Evolutionary conservation across 1,140 invertebrate genomes (phyloP), one percentile per base, ranked within the genome.

Genomic region (Meloidogyne floridensis): DNA sequence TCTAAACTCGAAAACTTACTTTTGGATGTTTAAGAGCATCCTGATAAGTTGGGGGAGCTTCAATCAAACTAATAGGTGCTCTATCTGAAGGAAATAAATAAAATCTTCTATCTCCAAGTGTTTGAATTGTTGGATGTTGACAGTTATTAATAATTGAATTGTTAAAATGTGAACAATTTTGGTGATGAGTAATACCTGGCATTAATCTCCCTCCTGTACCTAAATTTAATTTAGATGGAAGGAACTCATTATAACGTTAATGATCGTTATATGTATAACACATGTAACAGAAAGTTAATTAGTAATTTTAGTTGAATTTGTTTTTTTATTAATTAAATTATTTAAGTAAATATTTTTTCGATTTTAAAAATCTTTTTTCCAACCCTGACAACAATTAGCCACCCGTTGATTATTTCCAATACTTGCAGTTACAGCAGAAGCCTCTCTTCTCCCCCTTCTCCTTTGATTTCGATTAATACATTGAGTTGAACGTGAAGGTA

Each of bases 21-120:
- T 54, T 43, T 8, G 78, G 78, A 51, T 81, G 80, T 69, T 82
- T 82, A 51, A 82, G 65, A 15, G 81, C 81, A 65, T 82, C 83
- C 3, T 73, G 82, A 70, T 85, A 85, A 43, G 82, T 84, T 20
- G 84, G 84, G 3, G 84, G 84, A 9, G 84, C 84, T 82, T 85
- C 84, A 72, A 85, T 86, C 8, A 84, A 43, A 51, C 59, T 82
- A 20, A 86, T 76, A 32, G 75, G 82, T 69, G 51, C 53, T 54
- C 84, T 72, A 20, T 80, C 59, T 51, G 80, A 11, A 0, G 84
- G 84, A 8, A 85, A 54, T 8, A 85, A 65, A 70, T 84, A 85
- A 72, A 85, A 85, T 20, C 84, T 43, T 53, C 84, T 70, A 15
- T 85, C 82, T n/a, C 84, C 84, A 53, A 86, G 47, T n/a, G 81